Evolutionary conservation across 2,888 invertebrate genomes (phyloP).

Genomic region (Ochlodes sylvanus): DNA sequence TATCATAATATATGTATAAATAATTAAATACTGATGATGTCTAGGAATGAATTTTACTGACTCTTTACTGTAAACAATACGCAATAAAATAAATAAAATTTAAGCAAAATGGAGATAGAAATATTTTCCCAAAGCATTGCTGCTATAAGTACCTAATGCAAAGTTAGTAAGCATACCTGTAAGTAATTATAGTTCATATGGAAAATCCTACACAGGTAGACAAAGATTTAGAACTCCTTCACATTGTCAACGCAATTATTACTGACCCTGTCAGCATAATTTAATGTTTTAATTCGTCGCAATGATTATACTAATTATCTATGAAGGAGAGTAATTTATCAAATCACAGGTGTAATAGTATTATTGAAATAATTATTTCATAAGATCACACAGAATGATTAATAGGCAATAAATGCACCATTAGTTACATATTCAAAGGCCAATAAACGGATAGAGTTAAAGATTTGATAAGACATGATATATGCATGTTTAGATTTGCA

Average conservation of each 20-base stretch:
- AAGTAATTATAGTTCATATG: too few species aligned
- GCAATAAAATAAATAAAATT: too few species aligned
- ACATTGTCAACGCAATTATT: not conserved
- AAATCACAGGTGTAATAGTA: constrained; percentile 25
- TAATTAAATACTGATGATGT: too few species aligned
- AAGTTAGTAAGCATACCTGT: too few species aligned
- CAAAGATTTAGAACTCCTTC: not conserved
- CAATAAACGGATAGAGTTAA: constrained; percentile 15
- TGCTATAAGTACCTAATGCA: too few species aligned
- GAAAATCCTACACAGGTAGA: too few species aligned
- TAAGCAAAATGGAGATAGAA: too few species aligned
- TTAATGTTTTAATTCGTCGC: not conserved
- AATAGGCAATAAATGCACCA: constrained; percentile 5
- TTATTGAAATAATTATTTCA: constrained; percentile 25
- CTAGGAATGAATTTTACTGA: too few species aligned
- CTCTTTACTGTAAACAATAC: too few species aligned
- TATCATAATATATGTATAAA: not conserved
- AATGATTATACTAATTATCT: not conserved
- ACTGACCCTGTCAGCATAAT: constrained; percentile 2
- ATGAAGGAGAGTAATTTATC: constrained; percentile 8
- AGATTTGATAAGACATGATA: constrained; percentile 14
- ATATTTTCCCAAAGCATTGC: too few species aligned
- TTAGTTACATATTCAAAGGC: constrained; percentile 17
- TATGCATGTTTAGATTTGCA: not conserved
- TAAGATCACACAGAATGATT: constrained; percentile 7